A percentile compares a stretch with the other conserved stretches of the same genome.
phyloP scores from a whole-genome alignment of 2,797 vertebrate species.

The Paramormyrops hopkinsi region DNA sequence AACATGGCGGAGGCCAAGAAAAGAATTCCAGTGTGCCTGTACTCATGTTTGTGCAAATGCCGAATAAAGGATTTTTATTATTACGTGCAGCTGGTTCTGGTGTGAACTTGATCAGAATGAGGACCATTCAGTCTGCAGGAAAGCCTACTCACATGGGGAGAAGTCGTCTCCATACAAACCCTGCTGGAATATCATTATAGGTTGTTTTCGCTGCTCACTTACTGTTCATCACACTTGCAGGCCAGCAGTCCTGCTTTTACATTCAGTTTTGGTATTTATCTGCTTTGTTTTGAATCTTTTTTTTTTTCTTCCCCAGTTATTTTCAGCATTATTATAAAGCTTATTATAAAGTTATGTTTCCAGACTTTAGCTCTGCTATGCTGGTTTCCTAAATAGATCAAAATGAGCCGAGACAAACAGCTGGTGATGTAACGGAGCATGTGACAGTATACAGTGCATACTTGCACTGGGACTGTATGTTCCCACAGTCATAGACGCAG shows the following conservation, averaged over 20 bases:
- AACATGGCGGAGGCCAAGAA: not conserved
- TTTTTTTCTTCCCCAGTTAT: not conserved
- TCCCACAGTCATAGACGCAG: not conserved
- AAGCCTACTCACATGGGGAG: not conserved
- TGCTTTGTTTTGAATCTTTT: not conserved
- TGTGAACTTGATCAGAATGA: not conserved
- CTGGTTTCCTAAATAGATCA: constrained; percentile 2
- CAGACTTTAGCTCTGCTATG: not conserved
- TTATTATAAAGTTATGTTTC: not conserved
- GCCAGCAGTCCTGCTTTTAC: not conserved
- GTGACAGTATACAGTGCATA: not conserved
- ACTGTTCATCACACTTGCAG: not conserved
- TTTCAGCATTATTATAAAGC: not conserved
- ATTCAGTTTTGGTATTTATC: not conserved
- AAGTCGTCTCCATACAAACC: not conserved
- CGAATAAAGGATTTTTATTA: not conserved
- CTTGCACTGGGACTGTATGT: not conserved
- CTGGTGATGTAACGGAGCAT: not conserved
- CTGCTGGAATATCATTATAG: not conserved
- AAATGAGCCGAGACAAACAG: not conserved
- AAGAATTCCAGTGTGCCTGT: not conserved
- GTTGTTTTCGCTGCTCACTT: not conserved
- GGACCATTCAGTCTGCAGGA: not conserved
- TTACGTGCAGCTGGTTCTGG: not conserved
- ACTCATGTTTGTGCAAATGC: not conserved